Evolutionary conservation across 37 sponge, comb jelly and placozoan genomes (phyloP).

Genomic region (Geodia barretti): DNA sequence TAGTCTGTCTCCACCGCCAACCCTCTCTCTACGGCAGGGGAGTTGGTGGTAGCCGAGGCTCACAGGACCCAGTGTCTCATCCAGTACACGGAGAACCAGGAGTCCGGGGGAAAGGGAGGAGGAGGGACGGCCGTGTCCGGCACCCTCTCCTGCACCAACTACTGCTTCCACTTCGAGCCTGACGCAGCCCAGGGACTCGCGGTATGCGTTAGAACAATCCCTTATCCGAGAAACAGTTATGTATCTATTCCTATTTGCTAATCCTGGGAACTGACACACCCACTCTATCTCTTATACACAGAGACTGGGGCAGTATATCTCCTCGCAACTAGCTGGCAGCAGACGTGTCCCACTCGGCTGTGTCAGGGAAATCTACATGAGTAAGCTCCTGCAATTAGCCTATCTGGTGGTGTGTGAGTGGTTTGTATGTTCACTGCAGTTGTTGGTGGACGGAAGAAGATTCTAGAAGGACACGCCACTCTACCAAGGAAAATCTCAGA

Average conservation of each 20-base stretch:
- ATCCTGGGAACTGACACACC: too few relatives aligned
- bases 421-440: neutral
- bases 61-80: constrained; percentile 32
- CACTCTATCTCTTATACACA: too few relatives aligned
- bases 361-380: neutral
- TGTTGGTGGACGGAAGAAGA: constrained; percentile 22
- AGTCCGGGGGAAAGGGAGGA: constrained; percentile 3
- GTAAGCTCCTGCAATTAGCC: constrained; percentile 20
- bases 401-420: neutral
- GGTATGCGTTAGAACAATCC: too few relatives aligned
- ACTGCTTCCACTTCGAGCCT: constrained; percentile 44
- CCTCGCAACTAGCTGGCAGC: constrained; percentile 2
- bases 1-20: too few relatives aligned
- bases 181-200: constrained; percentile 4
- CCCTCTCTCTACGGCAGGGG: constrained; percentile 36
- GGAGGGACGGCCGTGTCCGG: constrained; percentile 16
- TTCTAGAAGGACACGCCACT: constrained; percentile 39
- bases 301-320: neutral
- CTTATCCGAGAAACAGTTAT: too few relatives aligned
- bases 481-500: constrained; percentile 39
- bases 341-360: constrained; percentile 33
- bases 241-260: too few relatives aligned
- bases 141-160: constrained; percentile 61
- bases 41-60: constrained; percentile 43
- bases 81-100: constrained; percentile 27